A percentile compares a stretch with the other conserved stretches of the same genome.
These are phyloP conservation scores for Pseudopipra pipra DNA, from an alignment of 2,113 vertebrate species.

Conservation along the genomic window DNA sequence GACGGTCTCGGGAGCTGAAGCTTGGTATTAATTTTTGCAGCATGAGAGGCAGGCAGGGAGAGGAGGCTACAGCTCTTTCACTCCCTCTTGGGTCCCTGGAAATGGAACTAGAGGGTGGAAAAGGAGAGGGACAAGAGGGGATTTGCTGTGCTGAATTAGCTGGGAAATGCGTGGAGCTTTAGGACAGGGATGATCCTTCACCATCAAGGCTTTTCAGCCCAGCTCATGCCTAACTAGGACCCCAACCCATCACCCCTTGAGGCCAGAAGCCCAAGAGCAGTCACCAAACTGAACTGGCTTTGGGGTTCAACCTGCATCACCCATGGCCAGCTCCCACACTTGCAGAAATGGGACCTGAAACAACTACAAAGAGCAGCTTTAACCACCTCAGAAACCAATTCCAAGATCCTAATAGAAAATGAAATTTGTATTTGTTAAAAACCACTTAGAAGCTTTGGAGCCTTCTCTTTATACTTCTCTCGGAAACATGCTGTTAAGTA, in stretches of 20 bases:
- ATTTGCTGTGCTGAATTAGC: background rate
- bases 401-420: constrained; percentile 25
- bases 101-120: background rate
- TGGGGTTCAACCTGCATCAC: background rate
- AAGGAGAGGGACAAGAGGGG: background rate
- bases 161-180: background rate
- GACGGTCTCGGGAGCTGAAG: background rate
- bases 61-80: background rate
- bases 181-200: background rate
- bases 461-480: background rate
- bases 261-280: background rate
- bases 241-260: background rate
- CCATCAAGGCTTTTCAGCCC: background rate
- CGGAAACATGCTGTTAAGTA: constrained; percentile 33
- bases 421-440: constrained; percentile 56
- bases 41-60: background rate
- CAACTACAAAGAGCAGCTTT: background rate
- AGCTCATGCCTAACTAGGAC: background rate
- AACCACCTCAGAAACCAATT: background rate
- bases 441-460: constrained; percentile 29
- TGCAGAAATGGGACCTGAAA: background rate
- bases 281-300: background rate
- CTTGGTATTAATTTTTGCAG: background rate
- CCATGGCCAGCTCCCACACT: rapidly evolving
- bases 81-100: background rate